Evolutionary conservation across 2,797 vertebrate species (phyloP), one percentile per base, ranked within the genome.

Genomic region (Acanthopagrus latus): DNA sequence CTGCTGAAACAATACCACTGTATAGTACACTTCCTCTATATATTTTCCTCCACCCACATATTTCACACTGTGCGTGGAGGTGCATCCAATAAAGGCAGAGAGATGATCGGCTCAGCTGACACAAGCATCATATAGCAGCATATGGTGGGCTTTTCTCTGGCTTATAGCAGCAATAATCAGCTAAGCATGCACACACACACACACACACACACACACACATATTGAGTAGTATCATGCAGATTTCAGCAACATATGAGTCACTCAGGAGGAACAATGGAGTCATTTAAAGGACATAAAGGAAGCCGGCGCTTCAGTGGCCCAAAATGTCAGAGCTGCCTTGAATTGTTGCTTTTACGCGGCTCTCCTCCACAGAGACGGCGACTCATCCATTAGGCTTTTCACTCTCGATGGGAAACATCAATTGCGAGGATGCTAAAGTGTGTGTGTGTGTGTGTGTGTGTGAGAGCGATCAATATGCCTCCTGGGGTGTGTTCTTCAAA

Each of bases 251-350:
- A 79, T 59, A 70, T 83, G 85, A 90, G 80, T 88, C 78, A 88
- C 76, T 77, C 62, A 33, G 58, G 16, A 59, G 76, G 66, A 88
- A 91, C 89, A 93, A 91, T 76, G 76, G 75, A 48, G 78, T 69
- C 6, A 86, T 85, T 78, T 85, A 63, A 74, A 82, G 84, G 74
- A 89, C 89, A 89, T 38, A 91, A 83, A 71, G 84, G 38, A 71
- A 33, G 70, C 81, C 3, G n/a, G 63, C n/a, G 23, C 52, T 60
- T 62, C 63, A 52, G 33, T 17, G 25, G 4, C 27, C 56, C 52
- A 38, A 82, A 89, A 89, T 85, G 87, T 89, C 86, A 89, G 48
- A 78, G 74, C 56, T 21, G 51, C 66, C 44, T 66, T 52, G 64
- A 71, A 76, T 68, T 69, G 71, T 75, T 81, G 47, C 82, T 68